Conservation (phyloP, 2,113 vertebrate species). For the Lepus timidus region DNA sequence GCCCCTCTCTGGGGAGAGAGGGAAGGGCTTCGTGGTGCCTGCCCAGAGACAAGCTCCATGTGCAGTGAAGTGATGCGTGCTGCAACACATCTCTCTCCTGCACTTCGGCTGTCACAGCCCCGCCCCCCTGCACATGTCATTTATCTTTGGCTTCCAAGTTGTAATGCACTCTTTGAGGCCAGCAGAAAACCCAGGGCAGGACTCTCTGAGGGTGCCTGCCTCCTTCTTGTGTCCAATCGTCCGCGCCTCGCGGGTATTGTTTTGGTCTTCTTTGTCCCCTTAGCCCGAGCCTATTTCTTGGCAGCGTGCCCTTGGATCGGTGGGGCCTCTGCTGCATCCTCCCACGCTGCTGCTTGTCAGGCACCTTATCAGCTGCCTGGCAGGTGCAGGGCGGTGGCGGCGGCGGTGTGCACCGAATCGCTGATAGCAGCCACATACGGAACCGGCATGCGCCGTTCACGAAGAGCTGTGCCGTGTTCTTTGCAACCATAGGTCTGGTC, state of each 20-base stretch:
- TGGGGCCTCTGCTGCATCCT: conserved; percentile 3
- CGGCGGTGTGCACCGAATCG: not conserved
- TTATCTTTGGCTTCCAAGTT: conserved; percentile 37
- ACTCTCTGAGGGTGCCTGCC: not conserved
- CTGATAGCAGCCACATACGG: not conserved
- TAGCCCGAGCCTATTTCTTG: conserved; percentile 46
- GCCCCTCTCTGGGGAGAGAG: conserved; percentile 62
- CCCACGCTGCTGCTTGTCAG: conserved; percentile 54
- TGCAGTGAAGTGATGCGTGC: conserved; percentile 54
- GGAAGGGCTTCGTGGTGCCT: not conserved
- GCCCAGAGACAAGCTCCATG: conserved; percentile 52
- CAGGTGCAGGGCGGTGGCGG: conserved; percentile 31
- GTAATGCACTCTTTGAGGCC: not conserved
- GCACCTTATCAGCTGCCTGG: conserved; percentile 78
- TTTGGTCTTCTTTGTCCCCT: conserved; percentile 16
- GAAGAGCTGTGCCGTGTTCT: not conserved
- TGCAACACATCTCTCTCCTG: not conserved
- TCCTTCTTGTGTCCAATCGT: not conserved
- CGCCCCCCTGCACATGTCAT: not conserved
- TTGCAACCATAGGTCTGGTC: conserved; percentile 24
- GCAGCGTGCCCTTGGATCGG: conserved; percentile 57
- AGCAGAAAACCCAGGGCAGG: not conserved
- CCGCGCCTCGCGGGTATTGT: not conserved
- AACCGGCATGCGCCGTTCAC: conserved; percentile 13
- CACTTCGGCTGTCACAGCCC: not conserved